Evolutionary conservation across 2,797 vertebrate genomes (phyloP).

Genomic region (Channallabes apus): DNA sequence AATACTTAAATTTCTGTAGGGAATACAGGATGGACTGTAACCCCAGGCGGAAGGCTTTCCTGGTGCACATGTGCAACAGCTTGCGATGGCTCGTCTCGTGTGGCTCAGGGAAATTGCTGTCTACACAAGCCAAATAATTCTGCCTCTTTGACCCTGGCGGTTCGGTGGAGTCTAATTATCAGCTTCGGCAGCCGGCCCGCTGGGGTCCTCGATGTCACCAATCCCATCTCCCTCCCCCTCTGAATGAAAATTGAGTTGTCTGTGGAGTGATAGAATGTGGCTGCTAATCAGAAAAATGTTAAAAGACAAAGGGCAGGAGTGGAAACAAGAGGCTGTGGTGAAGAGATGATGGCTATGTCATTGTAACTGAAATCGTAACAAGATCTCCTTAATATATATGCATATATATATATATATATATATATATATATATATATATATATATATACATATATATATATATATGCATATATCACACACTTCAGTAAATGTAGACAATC

Average conservation of each 20-base stretch:
- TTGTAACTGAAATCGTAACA: not conserved
- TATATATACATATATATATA: no score
- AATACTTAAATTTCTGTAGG: conserved; percentile 81
- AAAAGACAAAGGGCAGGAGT: conserved; percentile 63
- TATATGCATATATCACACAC: not conserved
- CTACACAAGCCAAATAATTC: conserved; percentile 86
- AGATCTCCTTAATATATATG: not conserved
- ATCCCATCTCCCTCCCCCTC: conserved; percentile 64
- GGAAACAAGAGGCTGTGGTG: conserved; percentile 54
- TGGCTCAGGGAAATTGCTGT: conserved; percentile 87
- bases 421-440: no score
- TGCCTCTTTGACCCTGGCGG: conserved; percentile 74
- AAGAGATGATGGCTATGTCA: conserved; percentile 41
- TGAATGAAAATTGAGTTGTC: conserved; percentile 71
- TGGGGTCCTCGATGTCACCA: conserved; percentile 72
- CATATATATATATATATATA: not conserved
- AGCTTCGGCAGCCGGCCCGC: conserved; percentile 73
- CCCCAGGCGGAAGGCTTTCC: conserved; percentile 66
- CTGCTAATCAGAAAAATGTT: conserved; percentile 68
- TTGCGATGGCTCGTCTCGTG: conserved; percentile 82
- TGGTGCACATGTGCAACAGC: conserved; percentile 82
- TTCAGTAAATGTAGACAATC: not conserved
- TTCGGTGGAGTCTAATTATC: conserved; percentile 84
- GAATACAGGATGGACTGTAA: conserved; percentile 75
- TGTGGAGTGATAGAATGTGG: conserved; percentile 74